Conservation (phyloP, 2,113 vertebrate genomes). For the Cacatua alba region DNA sequence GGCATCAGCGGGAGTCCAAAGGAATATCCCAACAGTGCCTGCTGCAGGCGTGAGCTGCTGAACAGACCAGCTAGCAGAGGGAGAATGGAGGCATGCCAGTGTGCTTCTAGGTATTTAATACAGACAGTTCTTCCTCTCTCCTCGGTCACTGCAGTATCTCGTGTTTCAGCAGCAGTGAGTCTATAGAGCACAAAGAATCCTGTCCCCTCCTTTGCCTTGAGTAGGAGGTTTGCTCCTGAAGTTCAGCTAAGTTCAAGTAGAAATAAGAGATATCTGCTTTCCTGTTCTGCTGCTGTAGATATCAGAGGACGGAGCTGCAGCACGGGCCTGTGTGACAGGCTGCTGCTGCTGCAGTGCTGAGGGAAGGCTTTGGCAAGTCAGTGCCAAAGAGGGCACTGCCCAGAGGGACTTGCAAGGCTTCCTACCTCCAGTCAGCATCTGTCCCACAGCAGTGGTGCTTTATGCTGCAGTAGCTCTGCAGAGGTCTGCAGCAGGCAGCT, state of each 20-base stretch:
- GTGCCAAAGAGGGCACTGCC: background rate
- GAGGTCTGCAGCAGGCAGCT: background rate
- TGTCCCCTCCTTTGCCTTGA: background rate
- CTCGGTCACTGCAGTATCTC: background rate
- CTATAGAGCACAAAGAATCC: background rate
- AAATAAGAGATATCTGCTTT: background rate
- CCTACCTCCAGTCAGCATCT: background rate
- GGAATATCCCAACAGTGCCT: background rate
- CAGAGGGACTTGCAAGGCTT: background rate
- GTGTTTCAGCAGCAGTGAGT: background rate
- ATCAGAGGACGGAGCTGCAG: background rate
- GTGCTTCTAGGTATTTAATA: background rate
- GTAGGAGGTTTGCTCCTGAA: background rate
- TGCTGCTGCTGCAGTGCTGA: background rate
- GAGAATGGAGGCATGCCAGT: background rate
- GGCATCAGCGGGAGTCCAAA: background rate
- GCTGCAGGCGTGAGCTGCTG: background rate
- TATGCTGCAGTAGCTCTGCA: background rate
- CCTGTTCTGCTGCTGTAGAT: background rate
- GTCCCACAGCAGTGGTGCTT: rapidly evolving
- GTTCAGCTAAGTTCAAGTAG: background rate
- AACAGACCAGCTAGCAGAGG: background rate
- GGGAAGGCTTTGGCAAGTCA: background rate
- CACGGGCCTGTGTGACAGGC: background rate
- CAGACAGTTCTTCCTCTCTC: background rate